Evolutionary conservation across 2,113 vertebrate genomes (phyloP), one percentile per base, ranked within the genome.

Genomic region (Ophthalmolycus amberensis): DNA sequence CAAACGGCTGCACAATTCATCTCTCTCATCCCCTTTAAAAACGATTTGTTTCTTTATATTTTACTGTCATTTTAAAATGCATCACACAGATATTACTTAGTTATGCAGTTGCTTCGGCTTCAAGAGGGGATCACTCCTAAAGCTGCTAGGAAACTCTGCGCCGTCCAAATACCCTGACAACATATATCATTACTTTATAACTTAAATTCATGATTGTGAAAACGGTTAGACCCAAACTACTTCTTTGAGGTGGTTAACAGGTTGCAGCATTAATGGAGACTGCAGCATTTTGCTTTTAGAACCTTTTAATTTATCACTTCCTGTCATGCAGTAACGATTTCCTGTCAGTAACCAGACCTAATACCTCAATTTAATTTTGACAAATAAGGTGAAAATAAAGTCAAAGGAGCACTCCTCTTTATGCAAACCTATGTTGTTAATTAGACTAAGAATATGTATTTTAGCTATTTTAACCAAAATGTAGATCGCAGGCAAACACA

Each of bases 1-100:
- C 69, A 73, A 83, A 46, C 54, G 64, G 52, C 56, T 78, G 69
- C 79, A 69, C 66, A 88, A 71, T 80, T 85, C 50, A 78, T 76
- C 58, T 44, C 60, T 64, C 58, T 72, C 58, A 25, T 69, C 70
- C 20, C 14, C 54, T 77, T 27, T 66, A n/a, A 48, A 58, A 82
- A 79, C 37, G 29, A 42, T 1, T 3, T 58, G 11, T 64, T 71
- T 46, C 9, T 50, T 58, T 27, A 9, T 44, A 46, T 67, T 52
- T 68, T 46, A 38, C 29, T 46, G 20, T 18, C 9, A 48, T 6
- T 60, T 70, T 27, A 20, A 37, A 77, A 60, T 70, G 54, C n/a
- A 29, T 56, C 50, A 40, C 29, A 40, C 11, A 69, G 6, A 50
- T 58, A 52, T 14, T 52, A 62, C 48, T 40, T 64, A 64, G 29